Percentiles rank a stretch among this genome's conserved stretches.
Evolutionary conservation across 2,113 vertebrate species (phyloP).

Genomic region (Triplophysa rosa): DNA sequence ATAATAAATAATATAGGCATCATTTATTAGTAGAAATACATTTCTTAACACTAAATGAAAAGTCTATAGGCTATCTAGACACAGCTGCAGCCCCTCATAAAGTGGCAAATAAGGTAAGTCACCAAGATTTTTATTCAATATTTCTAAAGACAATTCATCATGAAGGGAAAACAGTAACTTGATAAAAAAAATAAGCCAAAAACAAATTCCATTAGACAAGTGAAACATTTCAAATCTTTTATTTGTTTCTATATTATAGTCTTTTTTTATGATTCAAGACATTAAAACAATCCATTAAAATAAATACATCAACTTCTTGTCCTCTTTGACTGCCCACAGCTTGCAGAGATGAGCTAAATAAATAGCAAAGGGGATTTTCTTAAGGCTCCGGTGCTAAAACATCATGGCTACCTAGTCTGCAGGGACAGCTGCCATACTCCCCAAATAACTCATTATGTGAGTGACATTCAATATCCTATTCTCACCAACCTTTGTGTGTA

Average conservation of each 20-base stretch:
- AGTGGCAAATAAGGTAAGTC: too few relatives aligned
- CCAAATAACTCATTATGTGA: too few relatives aligned
- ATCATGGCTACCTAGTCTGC: constrained; percentile 30
- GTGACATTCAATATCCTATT: too few relatives aligned
- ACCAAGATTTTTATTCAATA: too few relatives aligned
- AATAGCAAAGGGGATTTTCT: constrained; percentile 5
- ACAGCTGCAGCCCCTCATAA: too few relatives aligned
- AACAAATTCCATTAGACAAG: constrained; percentile 37
- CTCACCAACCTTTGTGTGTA: too few relatives aligned
- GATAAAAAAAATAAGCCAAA: constrained; percentile 41
- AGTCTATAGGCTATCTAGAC: too few relatives aligned
- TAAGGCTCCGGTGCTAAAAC: constrained; percentile 31
- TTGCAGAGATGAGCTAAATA: constrained; percentile 32
- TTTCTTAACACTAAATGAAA: too few relatives aligned
- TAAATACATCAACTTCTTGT: constrained; percentile 56
- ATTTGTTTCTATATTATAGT: constrained; percentile 64
- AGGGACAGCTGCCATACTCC: not conserved
- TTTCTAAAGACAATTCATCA: too few relatives aligned
- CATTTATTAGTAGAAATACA: too few relatives aligned
- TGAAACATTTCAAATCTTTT: constrained; percentile 60
- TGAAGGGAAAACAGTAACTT: not conserved
- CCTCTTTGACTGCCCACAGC: constrained; percentile 7
- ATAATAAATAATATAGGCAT: too few relatives aligned
- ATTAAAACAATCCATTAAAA: constrained; percentile 61
- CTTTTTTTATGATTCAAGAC: constrained; percentile 57